Evolutionary conservation across 2,113 vertebrate species (phyloP).

Genomic region (Setophaga coronata): DNA sequence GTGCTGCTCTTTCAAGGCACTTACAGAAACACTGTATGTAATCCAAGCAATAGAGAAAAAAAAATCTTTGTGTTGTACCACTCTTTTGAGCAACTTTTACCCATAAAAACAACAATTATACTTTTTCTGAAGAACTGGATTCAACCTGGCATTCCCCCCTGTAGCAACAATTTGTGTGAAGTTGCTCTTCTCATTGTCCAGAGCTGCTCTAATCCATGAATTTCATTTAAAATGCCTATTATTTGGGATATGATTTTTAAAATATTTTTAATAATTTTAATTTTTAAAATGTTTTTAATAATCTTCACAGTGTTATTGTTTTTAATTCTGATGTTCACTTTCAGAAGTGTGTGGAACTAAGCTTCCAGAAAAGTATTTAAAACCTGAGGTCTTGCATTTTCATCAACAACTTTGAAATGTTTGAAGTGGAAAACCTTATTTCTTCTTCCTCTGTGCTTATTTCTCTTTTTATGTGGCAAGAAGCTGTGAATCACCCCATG

Average conservation of each 20-base stretch:
- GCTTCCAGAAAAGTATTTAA: background rate
- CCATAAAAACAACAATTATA: background rate
- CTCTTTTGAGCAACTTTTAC: background rate
- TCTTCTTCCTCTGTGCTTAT: background rate
- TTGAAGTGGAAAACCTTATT: background rate
- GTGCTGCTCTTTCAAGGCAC: background rate
- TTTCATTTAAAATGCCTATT: background rate
- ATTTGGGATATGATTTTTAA: no score
- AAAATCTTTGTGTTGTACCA: background rate
- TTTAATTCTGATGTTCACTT: background rate
- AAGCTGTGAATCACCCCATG: background rate
- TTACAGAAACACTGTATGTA: accelerated
- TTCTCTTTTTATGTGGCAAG: background rate
- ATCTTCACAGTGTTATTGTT: background rate
- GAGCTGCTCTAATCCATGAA: background rate
- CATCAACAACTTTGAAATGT: background rate
- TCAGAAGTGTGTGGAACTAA: background rate
- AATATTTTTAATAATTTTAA: background rate
- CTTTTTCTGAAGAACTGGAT: background rate
- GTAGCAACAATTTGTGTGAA: background rate
- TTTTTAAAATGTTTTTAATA: background rate
- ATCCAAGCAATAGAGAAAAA: background rate
- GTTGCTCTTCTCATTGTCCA: background rate
- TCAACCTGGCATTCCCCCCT: background rate
- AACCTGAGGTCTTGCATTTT: background rate